Evolutionary conservation across 64 coral and sea anemone genomes (phyloP).

Genomic region (Actinia equina): DNA sequence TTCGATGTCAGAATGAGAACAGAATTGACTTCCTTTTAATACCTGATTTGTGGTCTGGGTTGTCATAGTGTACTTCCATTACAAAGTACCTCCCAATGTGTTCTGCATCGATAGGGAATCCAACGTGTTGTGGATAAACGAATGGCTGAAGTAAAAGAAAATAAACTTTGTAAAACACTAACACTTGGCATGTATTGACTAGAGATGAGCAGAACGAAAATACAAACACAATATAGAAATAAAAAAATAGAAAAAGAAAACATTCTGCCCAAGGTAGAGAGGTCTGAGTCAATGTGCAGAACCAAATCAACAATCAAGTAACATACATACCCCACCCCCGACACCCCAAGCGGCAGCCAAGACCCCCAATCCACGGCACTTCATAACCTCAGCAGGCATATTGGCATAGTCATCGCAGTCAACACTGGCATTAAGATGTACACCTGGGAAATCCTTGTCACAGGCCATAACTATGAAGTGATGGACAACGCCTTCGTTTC

Average conservation of each 20-base stretch:
- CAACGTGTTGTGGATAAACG: constrained; percentile 33
- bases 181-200: too few species aligned
- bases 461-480: constrained; percentile 36
- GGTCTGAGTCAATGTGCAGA: too few species aligned
- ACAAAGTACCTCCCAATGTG: constrained; percentile 17
- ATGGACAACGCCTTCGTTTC: constrained; percentile 45
- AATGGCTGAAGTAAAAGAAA: constrained; percentile 17
- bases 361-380: constrained; percentile 5
- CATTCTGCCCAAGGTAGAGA: too few species aligned
- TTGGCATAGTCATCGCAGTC: constrained; percentile 21
- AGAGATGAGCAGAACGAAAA: too few species aligned
- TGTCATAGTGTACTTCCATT: constrained; percentile 60
- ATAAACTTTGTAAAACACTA: too few species aligned
- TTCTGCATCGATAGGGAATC: constrained; percentile 42
- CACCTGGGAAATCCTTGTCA: constrained; percentile 20
- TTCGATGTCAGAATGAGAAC: too few species aligned
- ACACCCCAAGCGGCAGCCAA: constrained; percentile 46
- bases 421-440: background rate
- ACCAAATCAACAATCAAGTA: too few species aligned
- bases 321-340: constrained; percentile 39
- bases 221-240: too few species aligned
- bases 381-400: constrained; percentile 14
- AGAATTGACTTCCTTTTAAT: too few species aligned
- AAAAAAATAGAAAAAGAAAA: too few species aligned
- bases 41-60: constrained; percentile 25